Evolutionary conservation across 2,888 invertebrate genomes (phyloP), one percentile per base, ranked within the genome.

Genomic region (Cryptophagus acutangulus): DNA sequence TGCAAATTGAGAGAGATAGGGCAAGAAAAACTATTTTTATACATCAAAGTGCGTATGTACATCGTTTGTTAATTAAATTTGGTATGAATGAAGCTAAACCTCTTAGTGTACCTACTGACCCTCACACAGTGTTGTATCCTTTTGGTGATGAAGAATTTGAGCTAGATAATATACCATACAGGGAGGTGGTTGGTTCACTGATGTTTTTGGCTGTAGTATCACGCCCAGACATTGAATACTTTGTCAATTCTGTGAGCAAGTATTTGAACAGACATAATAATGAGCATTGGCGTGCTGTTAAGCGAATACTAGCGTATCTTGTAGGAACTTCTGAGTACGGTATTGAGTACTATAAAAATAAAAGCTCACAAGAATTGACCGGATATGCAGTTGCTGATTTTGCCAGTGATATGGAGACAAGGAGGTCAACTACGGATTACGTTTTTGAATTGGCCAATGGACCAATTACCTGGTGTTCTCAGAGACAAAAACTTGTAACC

Each of bases 141-240:
- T 33, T 26, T 9, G 33, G 2, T 13, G 58, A 59, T 36, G 47
- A 54, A 12, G n/a, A n/a, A n/a, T 57, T 47, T 38, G 14, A 31
- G 14, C 10, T 20, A 25, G 57, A 59, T 39, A 48, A 55, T 10
- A 55, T 58, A 29, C 45, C 48, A 14, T 49, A 51, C 36, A 34
- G 51, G 13, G 48, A 52, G 38, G 48, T 43, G 4, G 46, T 56
- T 17, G 52, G 49, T 1, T 42, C 38, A 24, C 39, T 54, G 17
- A 45, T 51, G 39, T 55, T 50, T 40, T 31, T 45, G 13, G 47
- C 53, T 2, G 45, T 41, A 15, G 44, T 41, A 6, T 38, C 39
- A 13, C 15, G 55, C 9, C 50, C 54, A 48, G 54, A 55, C 31
- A 54, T 57, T 12, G 33, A 42, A 5, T 55, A 36, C 38, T 49